Evolutionary conservation across 2,888 invertebrate genomes (phyloP), one percentile per base, ranked within the genome.

Genomic region (Phengaris arion): DNA sequence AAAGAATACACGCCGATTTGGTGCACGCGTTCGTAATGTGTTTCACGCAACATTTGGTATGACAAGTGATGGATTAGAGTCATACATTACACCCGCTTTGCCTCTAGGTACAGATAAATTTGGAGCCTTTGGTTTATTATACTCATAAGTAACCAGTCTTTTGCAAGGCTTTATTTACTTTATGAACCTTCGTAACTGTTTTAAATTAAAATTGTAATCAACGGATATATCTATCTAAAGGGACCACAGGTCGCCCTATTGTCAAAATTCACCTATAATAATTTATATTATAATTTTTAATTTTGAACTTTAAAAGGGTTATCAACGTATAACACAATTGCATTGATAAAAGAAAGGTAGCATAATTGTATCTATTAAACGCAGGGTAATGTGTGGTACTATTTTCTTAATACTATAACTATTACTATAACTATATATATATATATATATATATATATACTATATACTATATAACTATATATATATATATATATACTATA

Each of bases 11-110:
- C 8, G 59, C 10, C 45, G 13, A 22, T 57, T 22, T n/a, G 22
- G 22, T 8, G 45, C 69, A 13, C 48, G n/a, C n/a, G 68, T 48
- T 48, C 48, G n/a, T 69, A 69, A 69, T 64, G 48, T 48, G 48
- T 69, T 69, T 69, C 48, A 48, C 52, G 52, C 72, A 51, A 72
- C 51, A 52, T 72, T 51, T 35, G 22, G 72, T 72, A 52, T 51
- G 72, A 52, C 72, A 52, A 52, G 52, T 72, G 72, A 72, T 72
- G 72, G 22, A 72, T 52, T 7, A 52, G 35, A 72, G 35, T 35
- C 72, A 72, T 72, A 72, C 35, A 72, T 72, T 35, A 54, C 72
- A 54, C 54, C 35, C 52, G 72, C 72, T 54, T 72, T 72, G 72
- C 54, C 72, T 72, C 12, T 72, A 72, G 72, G 54, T 72, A 22